Evolutionary conservation across 2,888 invertebrate genomes (phyloP), one percentile per base, ranked within the genome.

Genomic region (Ormyrus thymus): DNA sequence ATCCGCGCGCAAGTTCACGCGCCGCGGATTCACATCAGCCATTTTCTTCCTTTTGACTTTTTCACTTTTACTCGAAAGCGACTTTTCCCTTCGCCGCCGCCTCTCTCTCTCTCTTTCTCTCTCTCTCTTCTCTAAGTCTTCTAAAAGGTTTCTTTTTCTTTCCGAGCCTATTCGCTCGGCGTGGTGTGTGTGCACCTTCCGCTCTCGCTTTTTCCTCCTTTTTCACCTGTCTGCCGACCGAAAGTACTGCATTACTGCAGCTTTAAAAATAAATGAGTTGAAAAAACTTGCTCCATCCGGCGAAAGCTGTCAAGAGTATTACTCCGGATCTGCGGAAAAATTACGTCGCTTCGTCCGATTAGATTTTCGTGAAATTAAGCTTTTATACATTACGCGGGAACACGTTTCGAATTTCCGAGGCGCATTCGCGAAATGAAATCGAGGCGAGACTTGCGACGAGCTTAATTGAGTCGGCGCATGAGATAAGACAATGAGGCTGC

Each of bases 121-220:
- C 29, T 29, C 29, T 29, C 29, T 29, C 29, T 29, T 29, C 29
- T 61, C 66, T 68, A 62, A 76, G 48, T 62, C 46, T 51, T 55
- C 75, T 76, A 62, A 69, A 76, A 69, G 76, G n/a, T 69, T 69
- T 55, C 56, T 46, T 69, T 69, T 76, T 62, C 45, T 56, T 29
- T 56, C 59, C 43, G 43, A 48, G 56, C 46, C 64, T 71, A 53
- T 53, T 65, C 56, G 48, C 61, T 51, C 61, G 51, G 59, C 29
- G 29, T 29, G 4, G 29, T 29, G 1, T 7, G 8, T 6, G n/a
- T 9, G 59, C 50, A n/a, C 55, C 50, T 55, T 45, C 8, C 15
- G 56, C n/a, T 8, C 10, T 61, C 15, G 10, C 11, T 51, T 51
- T 58, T 43, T 51, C 45, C n/a, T 45, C 15, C 45, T 55, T 48